Base-by-base conservation (phyloP, 2,797 vertebrate species). In the Gymnoscopelus braueri region DNA sequence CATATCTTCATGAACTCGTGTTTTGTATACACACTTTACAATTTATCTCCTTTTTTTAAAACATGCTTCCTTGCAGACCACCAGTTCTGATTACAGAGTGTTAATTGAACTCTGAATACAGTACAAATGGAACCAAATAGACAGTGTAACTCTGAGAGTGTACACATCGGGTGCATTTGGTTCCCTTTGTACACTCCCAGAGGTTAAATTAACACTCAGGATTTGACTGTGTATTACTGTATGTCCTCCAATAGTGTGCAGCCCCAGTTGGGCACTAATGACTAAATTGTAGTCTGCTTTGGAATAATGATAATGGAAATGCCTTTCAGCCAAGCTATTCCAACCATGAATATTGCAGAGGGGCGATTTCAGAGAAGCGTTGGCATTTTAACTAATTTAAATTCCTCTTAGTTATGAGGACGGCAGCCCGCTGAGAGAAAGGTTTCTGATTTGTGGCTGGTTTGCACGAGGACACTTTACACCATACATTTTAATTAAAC, bases 301-400 rank as follows among this genome's bases (percentile, higher is more conserved):
- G 83, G 77, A 91, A 85, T 84, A 86, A 89, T 88, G 84, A 82
- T 89, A 90, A 91, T 91, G 90, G 84, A 88, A 90, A 90, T 86
- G 87, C 88, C 91, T 91, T 64, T 90, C 87, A 91, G 91, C 86
- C 75, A 86, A 88, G 81, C 82, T 79, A 83, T 90, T 91, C 86
- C 78, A 77, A 65, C 77, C 89, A 93, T 92, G 86, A 91, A 92
- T 93, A 92, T 92, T 92, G 80, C 84, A 92, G 81, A 77, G 80
- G 83, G 67, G 84, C 85, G 84, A 87, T 88, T 90, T 84, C 82
- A 89, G 83, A 62, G 82, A 84, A 87, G 83, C 77, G 76, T 84
- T 91, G 89, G 84, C 90, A 90, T 93, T 93, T 93, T 90, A 90
- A 83, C 86, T 88, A 79, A 91, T 93, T 91, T 84, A 83, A 90